Evolutionary conservation across 1,140 invertebrate species (phyloP).

Genomic region (Chymomyza costata): DNA sequence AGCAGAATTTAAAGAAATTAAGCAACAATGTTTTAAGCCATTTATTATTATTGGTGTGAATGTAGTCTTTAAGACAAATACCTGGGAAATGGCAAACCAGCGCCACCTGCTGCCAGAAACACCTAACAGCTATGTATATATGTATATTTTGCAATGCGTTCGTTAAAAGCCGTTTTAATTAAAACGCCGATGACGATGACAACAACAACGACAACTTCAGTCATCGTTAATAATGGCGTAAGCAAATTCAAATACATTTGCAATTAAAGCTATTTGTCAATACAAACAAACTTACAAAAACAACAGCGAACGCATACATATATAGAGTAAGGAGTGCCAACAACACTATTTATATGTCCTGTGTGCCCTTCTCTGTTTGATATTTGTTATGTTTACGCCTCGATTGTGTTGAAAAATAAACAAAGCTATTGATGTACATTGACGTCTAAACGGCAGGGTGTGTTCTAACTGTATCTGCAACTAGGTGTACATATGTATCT

Average conservation of each 20-base stretch:
- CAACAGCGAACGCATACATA: slow-evolving; percentile 26
- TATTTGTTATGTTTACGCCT: slow-evolving; percentile 71
- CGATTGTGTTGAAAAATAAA: slow-evolving; percentile 66
- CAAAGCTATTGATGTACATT: slow-evolving; percentile 46
- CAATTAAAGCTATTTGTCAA: slow-evolving; percentile 61
- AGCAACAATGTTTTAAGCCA: no score
- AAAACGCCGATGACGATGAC: no score
- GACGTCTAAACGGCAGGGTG: slow-evolving; percentile 38
- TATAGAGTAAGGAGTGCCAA: no score
- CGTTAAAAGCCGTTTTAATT: no score
- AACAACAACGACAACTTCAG: no score
- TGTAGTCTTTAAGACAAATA: no score
- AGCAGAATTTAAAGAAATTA: no score
- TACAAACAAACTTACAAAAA: slow-evolving; percentile 44
- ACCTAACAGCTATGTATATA: slow-evolving; percentile 8
- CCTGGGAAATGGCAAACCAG: no score
- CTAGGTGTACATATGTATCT: not conserved
- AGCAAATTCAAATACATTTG: slow-evolving; percentile 43
- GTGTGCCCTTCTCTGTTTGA: slow-evolving; percentile 25
- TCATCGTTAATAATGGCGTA: slow-evolving; percentile 53
- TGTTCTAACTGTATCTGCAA: slow-evolving; percentile 1
- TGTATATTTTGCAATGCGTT: no score
- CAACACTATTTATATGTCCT: slow-evolving; percentile 2
- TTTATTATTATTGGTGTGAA: no score
- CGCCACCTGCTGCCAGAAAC: no score